A percentile compares a stretch with the other conserved stretches of the same genome.
phyloP scores from a whole-genome alignment of 1,140 invertebrate genomes.

The Branchinecta lindahli region DNA sequence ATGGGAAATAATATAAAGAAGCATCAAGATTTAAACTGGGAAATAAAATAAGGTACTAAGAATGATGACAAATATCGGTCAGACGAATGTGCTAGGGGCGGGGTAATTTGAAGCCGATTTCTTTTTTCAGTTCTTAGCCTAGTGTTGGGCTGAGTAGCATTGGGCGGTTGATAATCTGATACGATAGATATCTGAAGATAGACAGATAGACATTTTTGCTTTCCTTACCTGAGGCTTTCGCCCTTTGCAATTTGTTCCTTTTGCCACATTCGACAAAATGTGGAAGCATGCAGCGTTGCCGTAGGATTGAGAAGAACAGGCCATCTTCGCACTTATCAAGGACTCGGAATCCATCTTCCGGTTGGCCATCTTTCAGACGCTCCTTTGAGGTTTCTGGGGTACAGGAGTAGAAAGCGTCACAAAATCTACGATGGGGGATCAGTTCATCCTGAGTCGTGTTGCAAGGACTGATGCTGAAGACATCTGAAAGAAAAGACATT shows the following conservation, averaged over 20 bases:
- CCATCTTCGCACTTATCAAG: background rate
- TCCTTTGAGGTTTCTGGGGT: background rate
- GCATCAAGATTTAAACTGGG: no score
- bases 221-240: background rate
- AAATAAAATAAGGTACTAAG: no score
- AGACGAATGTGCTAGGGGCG: no score
- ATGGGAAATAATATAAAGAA: no score
- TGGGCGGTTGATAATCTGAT: background rate
- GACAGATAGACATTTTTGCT: background rate
- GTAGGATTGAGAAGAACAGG: background rate
- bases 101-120: no score
- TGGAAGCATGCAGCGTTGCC: background rate
- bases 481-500: no score
- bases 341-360: background rate
- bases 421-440: background rate
- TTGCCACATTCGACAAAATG: background rate
- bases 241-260: background rate
- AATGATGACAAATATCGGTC: no score
- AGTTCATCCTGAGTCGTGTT: background rate
- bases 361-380: background rate
- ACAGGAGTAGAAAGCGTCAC: background rate
- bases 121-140: no score
- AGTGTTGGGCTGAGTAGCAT: background rate
- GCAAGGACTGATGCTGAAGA: background rate
- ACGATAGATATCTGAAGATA: background rate